Evolutionary conservation across 2,113 vertebrate species (phyloP).

Genomic region (Diadophis punctatus): DNA sequence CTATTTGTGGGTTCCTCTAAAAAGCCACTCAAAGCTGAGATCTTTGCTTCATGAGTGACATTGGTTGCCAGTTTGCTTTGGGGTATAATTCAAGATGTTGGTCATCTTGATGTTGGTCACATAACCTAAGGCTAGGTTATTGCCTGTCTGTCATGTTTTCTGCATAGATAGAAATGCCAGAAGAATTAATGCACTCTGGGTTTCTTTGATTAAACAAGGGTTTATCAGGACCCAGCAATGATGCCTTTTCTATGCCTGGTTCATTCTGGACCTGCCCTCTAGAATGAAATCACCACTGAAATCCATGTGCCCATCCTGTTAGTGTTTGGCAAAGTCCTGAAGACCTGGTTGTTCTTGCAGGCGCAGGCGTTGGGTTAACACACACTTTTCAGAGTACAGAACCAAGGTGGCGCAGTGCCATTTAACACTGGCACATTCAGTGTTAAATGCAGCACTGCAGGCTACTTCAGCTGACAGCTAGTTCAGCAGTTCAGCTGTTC

Average conservation of each 20-base stretch:
- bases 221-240: background rate
- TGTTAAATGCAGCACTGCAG: too few relatives aligned
- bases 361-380: too few relatives aligned
- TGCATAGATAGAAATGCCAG: background rate
- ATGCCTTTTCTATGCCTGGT: background rate
- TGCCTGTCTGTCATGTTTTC: background rate
- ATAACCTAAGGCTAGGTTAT: background rate
- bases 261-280: background rate
- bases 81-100: background rate
- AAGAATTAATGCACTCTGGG: background rate
- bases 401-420: too few relatives aligned
- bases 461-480: too few relatives aligned
- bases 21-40: background rate
- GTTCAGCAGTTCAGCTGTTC: too few relatives aligned
- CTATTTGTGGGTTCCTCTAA: background rate
- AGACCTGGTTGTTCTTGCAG: too few relatives aligned
- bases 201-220: background rate
- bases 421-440: too few relatives aligned
- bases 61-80: background rate
- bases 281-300: background rate
- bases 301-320: too few relatives aligned
- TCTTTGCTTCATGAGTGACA: background rate
- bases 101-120: too few relatives aligned
- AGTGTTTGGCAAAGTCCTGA: too few relatives aligned
- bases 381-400: too few relatives aligned